Base-by-base conservation (phyloP, 1,140 invertebrate species). In the Drosophila rhopaloa region DNA sequence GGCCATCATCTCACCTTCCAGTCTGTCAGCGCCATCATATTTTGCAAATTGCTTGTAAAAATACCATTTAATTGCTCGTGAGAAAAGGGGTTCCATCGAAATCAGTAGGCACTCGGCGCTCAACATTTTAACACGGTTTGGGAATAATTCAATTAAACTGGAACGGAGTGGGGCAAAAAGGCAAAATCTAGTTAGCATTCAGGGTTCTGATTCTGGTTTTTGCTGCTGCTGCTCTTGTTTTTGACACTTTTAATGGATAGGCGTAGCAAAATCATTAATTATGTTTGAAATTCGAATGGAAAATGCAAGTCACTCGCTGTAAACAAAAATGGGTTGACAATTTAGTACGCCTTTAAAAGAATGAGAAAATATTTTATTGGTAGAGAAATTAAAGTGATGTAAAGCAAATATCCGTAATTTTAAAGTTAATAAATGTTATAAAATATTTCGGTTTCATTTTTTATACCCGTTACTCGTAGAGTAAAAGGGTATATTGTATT, bases 1-100 rank as follows among this genome's bases (percentile, higher is more conserved):
- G 29, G 40, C 47, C 46, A 46, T 53, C 46, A 46, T 53, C 62
- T 47, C 70, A 59, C 55, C 55, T 75, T 65, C 24, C 43, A 14
- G 63, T 66, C 66, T 62, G 80, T 77, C 84, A 89, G 65, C 63
- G 44, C 76, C 68, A 84, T 75, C 84, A 89, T 89, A 88, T 65
- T 89, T 89, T 62, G 58, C 73, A 89, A 89, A 80, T 89, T 81
- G 65, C 77, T 86, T 75, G 84, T 89, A 83, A 88, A 88, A 88
- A 83, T 78, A 40, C 40, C 62, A 78, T 80, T 88, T 88, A 88
- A 88, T 89, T 89, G 80, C 58, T 78, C 56, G 73, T 78, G 76
- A 76, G 82, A 83, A 83, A 83, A 66, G 84, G 84, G 76, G 70
- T 66, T 54, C 13, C 43, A 38, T 68, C 48, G 16, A 29, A 67